phyloP scores from a whole-genome alignment of 2,113 vertebrate genomes.

The Cyprinus carpio region DNA sequence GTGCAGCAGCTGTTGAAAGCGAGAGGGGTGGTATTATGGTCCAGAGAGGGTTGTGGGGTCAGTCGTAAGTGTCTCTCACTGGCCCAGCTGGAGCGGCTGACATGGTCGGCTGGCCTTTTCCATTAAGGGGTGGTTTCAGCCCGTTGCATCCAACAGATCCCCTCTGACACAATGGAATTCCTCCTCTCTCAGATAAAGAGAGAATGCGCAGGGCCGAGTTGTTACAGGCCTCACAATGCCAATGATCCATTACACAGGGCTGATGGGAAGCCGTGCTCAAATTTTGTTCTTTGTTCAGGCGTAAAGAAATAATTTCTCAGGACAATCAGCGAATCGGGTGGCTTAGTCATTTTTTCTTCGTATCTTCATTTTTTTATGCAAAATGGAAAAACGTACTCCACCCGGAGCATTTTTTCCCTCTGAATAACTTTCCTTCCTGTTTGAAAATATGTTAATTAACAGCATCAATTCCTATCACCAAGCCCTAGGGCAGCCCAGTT shows the following conservation, averaged over 20 bases:
- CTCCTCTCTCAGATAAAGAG: slow-evolving; percentile 61
- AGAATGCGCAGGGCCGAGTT: slow-evolving; percentile 53
- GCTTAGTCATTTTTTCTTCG: neutral
- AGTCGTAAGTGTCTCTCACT: slow-evolving; percentile 63
- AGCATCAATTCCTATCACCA: slow-evolving; percentile 63
- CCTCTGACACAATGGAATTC: slow-evolving; percentile 69
- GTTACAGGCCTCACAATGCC: slow-evolving; percentile 42
- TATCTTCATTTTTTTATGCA: neutral
- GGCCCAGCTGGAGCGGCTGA: slow-evolving; percentile 70
- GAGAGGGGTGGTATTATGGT: slow-evolving; percentile 63
- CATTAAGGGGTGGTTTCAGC: slow-evolving; percentile 70
- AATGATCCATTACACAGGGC: slow-evolving; percentile 43
- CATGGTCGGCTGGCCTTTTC: slow-evolving; percentile 69
- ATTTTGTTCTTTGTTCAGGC: slow-evolving; percentile 49
- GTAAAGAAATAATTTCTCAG: slow-evolving; percentile 48
- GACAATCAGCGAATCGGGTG: slow-evolving; percentile 24
- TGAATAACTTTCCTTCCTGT: neutral
- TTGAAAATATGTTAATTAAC: slow-evolving; percentile 68
- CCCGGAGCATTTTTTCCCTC: neutral
- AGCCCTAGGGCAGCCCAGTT: slow-evolving; percentile 65
- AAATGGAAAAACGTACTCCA: neutral
- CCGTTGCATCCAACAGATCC: slow-evolving; percentile 67
- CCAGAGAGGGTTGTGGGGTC: slow-evolving; percentile 60
- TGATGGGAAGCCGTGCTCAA: slow-evolving; percentile 41
- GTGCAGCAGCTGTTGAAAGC: slow-evolving; percentile 66